Evolutionary conservation across 2,113 vertebrate species (phyloP).

Genomic region (Salvator merianae): DNA sequence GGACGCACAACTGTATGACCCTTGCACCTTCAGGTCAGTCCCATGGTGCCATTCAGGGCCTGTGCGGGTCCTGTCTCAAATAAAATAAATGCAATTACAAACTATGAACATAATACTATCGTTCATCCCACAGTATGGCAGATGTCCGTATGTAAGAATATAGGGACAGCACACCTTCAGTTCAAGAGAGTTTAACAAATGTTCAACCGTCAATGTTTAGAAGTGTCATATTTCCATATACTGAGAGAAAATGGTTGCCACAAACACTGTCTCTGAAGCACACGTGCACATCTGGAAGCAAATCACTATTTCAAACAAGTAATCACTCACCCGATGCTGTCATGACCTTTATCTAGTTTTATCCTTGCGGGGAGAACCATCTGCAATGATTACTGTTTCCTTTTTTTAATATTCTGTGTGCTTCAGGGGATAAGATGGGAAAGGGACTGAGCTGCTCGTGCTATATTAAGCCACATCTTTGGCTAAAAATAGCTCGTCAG

Average conservation of each 20-base stretch:
- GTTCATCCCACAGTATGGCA: neutral
- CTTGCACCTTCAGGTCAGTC: no score
- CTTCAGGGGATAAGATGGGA: slow-evolving; percentile 67
- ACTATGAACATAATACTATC: no score
- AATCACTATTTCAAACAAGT: slow-evolving; percentile 18
- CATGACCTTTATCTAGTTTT: slow-evolving; percentile 58
- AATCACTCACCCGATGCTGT: slow-evolving; percentile 41
- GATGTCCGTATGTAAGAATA: no score
- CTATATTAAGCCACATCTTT: slow-evolving; percentile 86
- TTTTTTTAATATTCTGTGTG: slow-evolving; percentile 59
- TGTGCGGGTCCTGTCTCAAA: no score
- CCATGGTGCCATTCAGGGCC: no score
- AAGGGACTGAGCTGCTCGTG: slow-evolving; percentile 81
- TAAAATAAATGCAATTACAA: no score
- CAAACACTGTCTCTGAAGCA: neutral
- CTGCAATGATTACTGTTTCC: slow-evolving; percentile 55
- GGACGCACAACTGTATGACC: no score
- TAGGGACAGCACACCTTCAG: no score
- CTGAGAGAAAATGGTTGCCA: neutral
- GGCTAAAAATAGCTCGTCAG: slow-evolving; percentile 87
- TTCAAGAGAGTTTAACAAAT: neutral
- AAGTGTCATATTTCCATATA: neutral
- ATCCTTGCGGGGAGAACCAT: slow-evolving; percentile 33
- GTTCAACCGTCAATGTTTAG: neutral
- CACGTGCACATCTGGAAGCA: neutral